These are phyloP conservation scores for Rhyzopertha dominica DNA, from an alignment of 1,140 invertebrate genomes.

Conservation along the genomic window DNA sequence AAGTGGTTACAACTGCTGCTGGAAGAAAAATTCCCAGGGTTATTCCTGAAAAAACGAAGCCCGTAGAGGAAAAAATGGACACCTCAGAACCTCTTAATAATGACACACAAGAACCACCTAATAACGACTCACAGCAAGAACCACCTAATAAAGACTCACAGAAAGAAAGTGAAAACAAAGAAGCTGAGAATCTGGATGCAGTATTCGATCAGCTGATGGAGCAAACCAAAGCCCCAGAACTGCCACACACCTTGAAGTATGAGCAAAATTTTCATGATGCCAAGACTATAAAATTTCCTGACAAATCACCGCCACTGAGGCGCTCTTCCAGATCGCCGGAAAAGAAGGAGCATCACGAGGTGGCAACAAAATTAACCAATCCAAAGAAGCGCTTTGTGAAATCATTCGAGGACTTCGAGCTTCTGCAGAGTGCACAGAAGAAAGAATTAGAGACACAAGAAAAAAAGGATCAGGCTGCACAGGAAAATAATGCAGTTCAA, in stretches of 20 bases:
- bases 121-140: conserved; percentile 10
- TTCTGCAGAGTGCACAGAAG: conserved; percentile 13
- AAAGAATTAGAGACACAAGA: conserved; percentile 22
- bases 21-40: conserved; percentile 49
- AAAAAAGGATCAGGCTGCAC: conserved; percentile 18
- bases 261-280: conserved; percentile 37
- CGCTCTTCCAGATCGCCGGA: conserved; percentile 3
- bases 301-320: conserved; percentile 29
- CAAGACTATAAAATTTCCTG: conserved; percentile 39
- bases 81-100: background rate
- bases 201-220: conserved; percentile 53
- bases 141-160: conserved; percentile 17
- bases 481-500: conserved; percentile 20
- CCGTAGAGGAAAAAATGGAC: conserved; percentile 8
- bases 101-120: too few species aligned
- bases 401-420: conserved; percentile 39
- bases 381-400: conserved; percentile 42
- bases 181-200: conserved; percentile 49
- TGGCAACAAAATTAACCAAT: conserved; percentile 34
- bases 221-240: conserved; percentile 51
- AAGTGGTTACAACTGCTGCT: conserved; percentile 35
- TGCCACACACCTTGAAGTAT: conserved; percentile 43
- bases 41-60: conserved; percentile 35
- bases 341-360: conserved; percentile 19
- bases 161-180: conserved; percentile 15